Evolutionary conservation across 2,797 vertebrate genomes (phyloP), one percentile per base, ranked within the genome.

Genomic region (Darevskia nairensis): DNA sequence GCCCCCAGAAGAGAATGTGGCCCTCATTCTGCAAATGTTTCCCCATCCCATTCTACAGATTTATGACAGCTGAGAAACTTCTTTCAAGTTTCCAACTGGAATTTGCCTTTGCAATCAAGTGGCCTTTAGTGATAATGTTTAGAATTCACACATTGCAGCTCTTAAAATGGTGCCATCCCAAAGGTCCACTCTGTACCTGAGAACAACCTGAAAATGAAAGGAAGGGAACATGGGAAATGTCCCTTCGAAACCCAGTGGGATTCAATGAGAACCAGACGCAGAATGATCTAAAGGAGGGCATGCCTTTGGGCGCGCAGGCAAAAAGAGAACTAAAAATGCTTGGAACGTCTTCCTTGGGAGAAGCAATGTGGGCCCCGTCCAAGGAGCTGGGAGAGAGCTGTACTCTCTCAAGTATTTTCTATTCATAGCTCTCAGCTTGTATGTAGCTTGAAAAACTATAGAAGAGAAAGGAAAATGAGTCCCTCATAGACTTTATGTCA

Each of bases 131-230:
- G 35, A 84, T 72, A 80, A 61, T 82, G 29, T 1, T 72, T 3
- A 6, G 0, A 3, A 41, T 10, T 80, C 2, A 89, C 83, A 46
- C 39, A 76, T 32, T 50, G 66, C 59, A 39, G 0, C 75, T 82
- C 72, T 88, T 71, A 29, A 68, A 46, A 84, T 69, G 5, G 80
- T 71, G n/a, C 23, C 0, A 1, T 85, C 85, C 91, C 75, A 75
- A 86, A 88, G 23, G 79, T 1, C 27, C 72, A 39, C 2, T 50
- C 0, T 0, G 0, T 44, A 87, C 55, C 1, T 8, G 83, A 88
- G 90, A 86, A 79, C 21, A 85, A 10, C 69, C 61, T 61, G 9
- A 89, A 91, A 83, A 83, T 80, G 6, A 59, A 87, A 85, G 86
- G 6, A 1, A 80, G 32, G 23, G 59, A 79, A 66, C n/a, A 32